Evolutionary conservation across 2,113 vertebrate genomes (phyloP), one percentile per base, ranked within the genome.

Genomic region (Pimephales promelas): DNA sequence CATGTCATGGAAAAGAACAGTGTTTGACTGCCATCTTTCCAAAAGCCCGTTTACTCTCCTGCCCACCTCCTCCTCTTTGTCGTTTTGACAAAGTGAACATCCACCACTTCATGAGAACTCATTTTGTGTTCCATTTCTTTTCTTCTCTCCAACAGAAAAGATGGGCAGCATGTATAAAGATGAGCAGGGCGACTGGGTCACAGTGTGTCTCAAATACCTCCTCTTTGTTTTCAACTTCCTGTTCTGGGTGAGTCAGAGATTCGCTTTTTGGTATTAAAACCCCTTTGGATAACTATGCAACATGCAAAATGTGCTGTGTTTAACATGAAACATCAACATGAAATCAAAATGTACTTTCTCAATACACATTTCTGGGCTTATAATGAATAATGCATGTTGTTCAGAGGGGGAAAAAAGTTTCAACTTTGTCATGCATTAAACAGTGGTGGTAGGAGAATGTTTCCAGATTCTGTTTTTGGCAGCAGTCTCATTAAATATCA

Each of bases 171-270:
- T 82, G 73, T 93, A 93, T 84, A 95, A 96, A 89, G 91, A 92
- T 0, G 92, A 95, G 31, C 93, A 94, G 87, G 93, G 92, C 0
- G 95, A 96, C 90, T 96, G 95, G 92, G 79, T 95, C 84, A 93
- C 93, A 0, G 90, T 95, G 85, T 96, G 95, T 83, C 91, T 97
- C 85, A 97, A 96, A 89, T 96, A 96, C 85, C 89, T 97, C 36
- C 95, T 97, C 34, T 96, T 97, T 81, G 73, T 95, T 56, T 96
- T 96, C 88, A 97, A 96, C 90, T 95, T 97, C 88, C 92, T 96
- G 84, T 97, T 97, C 88, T 97, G 96, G 95, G 95, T 96, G 90
- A 95, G 95, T 94, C 59, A 96, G 90, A 94, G 94, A 92, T 47
- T n/a, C 4, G 5, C 52, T 81, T 73, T 73, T 73, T 73, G 10